These are phyloP conservation scores for Genyomyrus donnyi DNA, from an alignment of 2,113 vertebrate species.

Conservation along the genomic window DNA sequence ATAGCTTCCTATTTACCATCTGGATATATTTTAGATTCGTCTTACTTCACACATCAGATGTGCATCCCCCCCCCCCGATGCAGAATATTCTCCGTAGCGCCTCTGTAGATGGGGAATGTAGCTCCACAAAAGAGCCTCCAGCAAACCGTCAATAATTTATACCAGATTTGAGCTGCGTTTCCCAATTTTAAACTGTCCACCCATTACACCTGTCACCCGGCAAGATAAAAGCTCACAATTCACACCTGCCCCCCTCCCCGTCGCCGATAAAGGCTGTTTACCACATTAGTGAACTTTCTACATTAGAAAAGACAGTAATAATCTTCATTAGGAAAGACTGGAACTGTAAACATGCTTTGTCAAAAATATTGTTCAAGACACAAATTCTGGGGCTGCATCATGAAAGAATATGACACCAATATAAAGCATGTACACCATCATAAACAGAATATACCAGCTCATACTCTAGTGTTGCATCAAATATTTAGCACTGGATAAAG, in stretches of 20 bases:
- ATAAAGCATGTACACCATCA: not conserved
- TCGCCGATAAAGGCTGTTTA: not conserved
- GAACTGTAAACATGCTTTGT: not conserved
- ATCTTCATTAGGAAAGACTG: not conserved
- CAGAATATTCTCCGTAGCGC: not conserved
- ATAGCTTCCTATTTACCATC: not conserved
- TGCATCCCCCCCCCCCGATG: not conserved
- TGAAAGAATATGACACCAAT: not conserved
- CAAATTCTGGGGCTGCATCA: not conserved
- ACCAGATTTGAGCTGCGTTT: constrained; percentile 17
- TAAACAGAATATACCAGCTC: not conserved
- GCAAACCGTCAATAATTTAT: constrained; percentile 23
- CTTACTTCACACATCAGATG: not conserved
- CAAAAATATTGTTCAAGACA: not conserved
- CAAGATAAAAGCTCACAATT: not conserved
- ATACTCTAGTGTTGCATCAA: not conserved
- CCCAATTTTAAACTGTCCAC: constrained; percentile 20
- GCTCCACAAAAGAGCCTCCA: not conserved
- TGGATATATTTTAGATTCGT: not conserved
- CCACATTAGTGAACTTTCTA: not conserved
- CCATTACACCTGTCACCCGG: not conserved
- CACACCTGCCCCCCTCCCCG: not conserved
- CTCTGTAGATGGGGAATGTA: not conserved
- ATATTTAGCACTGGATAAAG: not conserved
- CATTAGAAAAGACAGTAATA: not conserved